Base-by-base conservation (phyloP, 2,797 vertebrate species). In the Typhlichthys eigenmanni region DNA sequence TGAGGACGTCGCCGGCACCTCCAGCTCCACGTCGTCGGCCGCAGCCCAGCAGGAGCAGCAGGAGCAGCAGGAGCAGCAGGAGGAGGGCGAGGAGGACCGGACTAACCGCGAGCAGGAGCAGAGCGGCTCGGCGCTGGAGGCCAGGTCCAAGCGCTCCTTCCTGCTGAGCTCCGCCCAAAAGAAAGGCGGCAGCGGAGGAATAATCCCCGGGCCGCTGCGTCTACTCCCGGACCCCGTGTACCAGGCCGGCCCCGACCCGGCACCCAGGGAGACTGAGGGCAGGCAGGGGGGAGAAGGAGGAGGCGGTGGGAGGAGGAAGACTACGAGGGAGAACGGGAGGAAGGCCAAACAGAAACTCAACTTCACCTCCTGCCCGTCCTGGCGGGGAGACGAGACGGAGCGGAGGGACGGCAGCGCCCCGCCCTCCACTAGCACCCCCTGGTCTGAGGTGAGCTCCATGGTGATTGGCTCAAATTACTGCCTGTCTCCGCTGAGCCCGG, bases 371-470 rank as follows among this genome's bases (percentile, higher is more conserved):
- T 14, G 91, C 0, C 10, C 86, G 34, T 86, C 92, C 0, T 94
- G 95, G 16, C 78, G 90, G 3, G 62, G 70, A 13, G 66, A 71
- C 6, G 69, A 72, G 29, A 24, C 0, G 1, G 63, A 66, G 45
- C 63, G 13, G 3, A 16, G 4, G 0, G 68, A 62, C 0, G 3
- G 17, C 19, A 16, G 51, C 0, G 24, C 71, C 0, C 67, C 94
- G 71, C 88, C 93, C 4, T 89, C 92, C 75, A 29, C 3, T 53
- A 96, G 95, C 81, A 91, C 93, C 83, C 95, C 96, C 86, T 98
- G 96, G 97, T 95, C 96, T 6, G 96, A 97, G 88, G 94, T 95
- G 95, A 97, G 96, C 76, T 93, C 95, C 0, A 94, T 96, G 94
- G 93, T 98, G 76, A 96, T 98, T 62, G 96, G 96, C 65, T 95